These are phyloP conservation scores for Sander lucioperca DNA, from an alignment of 2,113 vertebrate species.

Conservation along the genomic window DNA sequence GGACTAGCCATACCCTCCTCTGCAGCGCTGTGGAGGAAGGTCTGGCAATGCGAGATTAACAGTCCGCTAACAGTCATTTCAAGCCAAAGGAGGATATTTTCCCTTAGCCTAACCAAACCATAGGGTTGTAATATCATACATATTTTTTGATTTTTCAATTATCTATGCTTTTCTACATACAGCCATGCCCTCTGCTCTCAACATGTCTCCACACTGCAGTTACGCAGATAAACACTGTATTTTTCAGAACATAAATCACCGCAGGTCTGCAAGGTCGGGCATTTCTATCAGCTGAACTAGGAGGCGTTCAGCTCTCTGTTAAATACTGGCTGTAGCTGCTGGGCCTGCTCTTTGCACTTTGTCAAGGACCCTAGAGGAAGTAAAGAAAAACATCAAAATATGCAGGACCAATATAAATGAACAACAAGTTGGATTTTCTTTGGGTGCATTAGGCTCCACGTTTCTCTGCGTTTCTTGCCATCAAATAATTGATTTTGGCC, in stretches of 20 bases:
- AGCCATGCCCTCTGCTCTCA: background rate
- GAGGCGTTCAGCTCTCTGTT: background rate
- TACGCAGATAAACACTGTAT: background rate
- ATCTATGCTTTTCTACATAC: background rate
- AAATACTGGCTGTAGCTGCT: background rate
- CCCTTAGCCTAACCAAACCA: no score
- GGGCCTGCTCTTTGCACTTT: conserved; percentile 16
- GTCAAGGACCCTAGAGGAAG: background rate
- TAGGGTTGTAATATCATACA: no score
- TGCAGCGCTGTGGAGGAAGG: no score
- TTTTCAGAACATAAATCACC: background rate
- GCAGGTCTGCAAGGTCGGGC: conserved; percentile 18
- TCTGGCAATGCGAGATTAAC: no score
- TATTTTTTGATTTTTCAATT: no score
- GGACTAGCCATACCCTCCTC: no score
- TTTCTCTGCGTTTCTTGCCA: background rate
- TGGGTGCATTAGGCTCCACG: background rate
- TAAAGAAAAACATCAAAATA: background rate
- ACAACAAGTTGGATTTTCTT: background rate
- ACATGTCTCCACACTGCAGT: background rate
- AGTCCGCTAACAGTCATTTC: no score
- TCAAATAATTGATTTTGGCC: conserved; percentile 20
- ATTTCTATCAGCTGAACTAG: background rate
- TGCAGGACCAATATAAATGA: background rate
- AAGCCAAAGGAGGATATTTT: no score